A percentile compares a stretch with the other conserved stretches of the same genome.
phyloP scores from a whole-genome alignment of 2,797 vertebrate species.

The Epinephelus awoara region DNA sequence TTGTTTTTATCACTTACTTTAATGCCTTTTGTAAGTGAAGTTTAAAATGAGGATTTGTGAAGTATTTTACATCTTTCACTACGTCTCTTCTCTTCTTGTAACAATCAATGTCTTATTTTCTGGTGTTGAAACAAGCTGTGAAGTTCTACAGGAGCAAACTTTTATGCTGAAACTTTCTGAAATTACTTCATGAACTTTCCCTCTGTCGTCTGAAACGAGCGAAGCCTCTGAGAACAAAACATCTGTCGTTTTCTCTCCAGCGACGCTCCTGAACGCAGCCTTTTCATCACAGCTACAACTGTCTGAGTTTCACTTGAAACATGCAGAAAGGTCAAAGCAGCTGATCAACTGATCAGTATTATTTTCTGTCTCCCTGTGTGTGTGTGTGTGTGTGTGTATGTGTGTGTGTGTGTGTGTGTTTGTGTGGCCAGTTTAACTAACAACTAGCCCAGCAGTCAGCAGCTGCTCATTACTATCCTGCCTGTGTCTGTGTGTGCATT shows the following conservation, averaged over 20 bases:
- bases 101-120: not conserved
- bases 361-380: not conserved
- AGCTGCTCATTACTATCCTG: slow-evolving; percentile 22
- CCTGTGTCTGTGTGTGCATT: slow-evolving; percentile 12
- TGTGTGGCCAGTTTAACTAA: not conserved
- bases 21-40: not conserved
- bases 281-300: slow-evolving; percentile 17
- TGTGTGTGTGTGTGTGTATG: slow-evolving; percentile 1
- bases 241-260: not conserved
- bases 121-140: not conserved
- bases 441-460: slow-evolving; percentile 18
- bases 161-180: not conserved
- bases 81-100: not conserved
- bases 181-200: slow-evolving; percentile 1
- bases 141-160: not conserved
- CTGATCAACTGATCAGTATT: not conserved
- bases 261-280: not conserved
- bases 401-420: not conserved
- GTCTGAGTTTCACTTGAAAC: slow-evolving; percentile 6
- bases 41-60: not conserved
- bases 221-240: not conserved
- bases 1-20: not conserved
- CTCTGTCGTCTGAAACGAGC: not conserved
- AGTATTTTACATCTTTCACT: not conserved
- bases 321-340: slow-evolving; percentile 8